Conservation (phyloP, 2,797 vertebrate species). For the Tachyglossus aculeatus region DNA sequence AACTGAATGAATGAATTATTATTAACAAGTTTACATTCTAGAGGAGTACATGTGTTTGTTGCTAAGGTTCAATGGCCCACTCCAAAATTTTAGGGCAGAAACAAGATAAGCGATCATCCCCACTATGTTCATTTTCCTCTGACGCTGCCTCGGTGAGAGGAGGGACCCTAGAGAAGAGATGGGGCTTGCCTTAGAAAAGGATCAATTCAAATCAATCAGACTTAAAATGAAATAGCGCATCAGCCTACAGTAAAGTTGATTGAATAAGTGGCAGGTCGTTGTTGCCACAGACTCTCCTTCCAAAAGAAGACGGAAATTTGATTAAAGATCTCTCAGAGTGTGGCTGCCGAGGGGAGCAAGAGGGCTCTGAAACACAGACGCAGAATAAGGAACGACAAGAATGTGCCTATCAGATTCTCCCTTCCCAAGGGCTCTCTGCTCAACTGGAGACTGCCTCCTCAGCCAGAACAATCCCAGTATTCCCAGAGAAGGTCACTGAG, state of each 20-base stretch:
- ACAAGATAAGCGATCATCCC: too few species aligned
- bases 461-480: not conserved
- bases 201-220: not conserved
- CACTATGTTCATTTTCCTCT: too few species aligned
- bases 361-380: not conserved
- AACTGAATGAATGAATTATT: too few species aligned
- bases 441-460: constrained; percentile 1
- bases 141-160: too few species aligned
- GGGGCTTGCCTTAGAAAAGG: not conserved
- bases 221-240: not conserved
- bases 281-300: not conserved
- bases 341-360: constrained; percentile 1
- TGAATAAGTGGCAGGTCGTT: not conserved
- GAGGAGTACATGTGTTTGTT: too few species aligned
- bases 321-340: not conserved
- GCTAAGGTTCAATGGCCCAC: too few species aligned
- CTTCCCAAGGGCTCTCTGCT: not conserved
- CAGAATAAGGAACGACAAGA: constrained; percentile 1
- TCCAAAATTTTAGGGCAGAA: too few species aligned
- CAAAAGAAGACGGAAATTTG: not conserved
- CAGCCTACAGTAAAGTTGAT: not conserved
- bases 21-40: too few species aligned
- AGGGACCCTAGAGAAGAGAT: too few species aligned
- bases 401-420: constrained; percentile 11
- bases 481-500: constrained; percentile 8